These are phyloP conservation scores for Neopelma chrysocephalum DNA, from an alignment of 2,797 vertebrate genomes.

Conservation along the genomic window DNA sequence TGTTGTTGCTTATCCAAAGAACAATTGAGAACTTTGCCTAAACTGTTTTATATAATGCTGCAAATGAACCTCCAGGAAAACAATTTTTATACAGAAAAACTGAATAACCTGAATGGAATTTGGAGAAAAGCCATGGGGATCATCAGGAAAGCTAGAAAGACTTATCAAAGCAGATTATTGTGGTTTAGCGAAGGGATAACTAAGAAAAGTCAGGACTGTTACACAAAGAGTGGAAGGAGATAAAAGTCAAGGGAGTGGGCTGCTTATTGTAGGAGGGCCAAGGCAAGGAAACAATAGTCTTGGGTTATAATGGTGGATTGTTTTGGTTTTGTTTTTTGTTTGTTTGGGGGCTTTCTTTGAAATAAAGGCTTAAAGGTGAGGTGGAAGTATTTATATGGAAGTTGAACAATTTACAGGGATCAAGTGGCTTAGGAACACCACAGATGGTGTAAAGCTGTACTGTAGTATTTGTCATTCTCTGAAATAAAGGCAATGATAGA, in stretches of 20 bases:
- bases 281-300: neutral
- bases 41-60: neutral
- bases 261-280: neutral
- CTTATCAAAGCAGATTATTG: neutral
- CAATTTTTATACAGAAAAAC: neutral
- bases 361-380: neutral
- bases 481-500: neutral
- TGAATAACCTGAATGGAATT: neutral
- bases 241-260: neutral
- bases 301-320: neutral
- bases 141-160: neutral
- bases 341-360: neutral
- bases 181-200: neutral
- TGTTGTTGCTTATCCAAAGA: neutral
- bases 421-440: accelerated
- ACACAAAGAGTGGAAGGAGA: neutral
- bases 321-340: neutral
- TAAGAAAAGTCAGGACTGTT: neutral
- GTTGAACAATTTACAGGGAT: neutral
- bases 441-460: neutral
- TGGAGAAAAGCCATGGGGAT: neutral
- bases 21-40: neutral
- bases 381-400: neutral
- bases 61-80: neutral
- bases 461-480: neutral